Conservation (phyloP, 2,888 invertebrate species). For the Netelia inedita region DNA sequence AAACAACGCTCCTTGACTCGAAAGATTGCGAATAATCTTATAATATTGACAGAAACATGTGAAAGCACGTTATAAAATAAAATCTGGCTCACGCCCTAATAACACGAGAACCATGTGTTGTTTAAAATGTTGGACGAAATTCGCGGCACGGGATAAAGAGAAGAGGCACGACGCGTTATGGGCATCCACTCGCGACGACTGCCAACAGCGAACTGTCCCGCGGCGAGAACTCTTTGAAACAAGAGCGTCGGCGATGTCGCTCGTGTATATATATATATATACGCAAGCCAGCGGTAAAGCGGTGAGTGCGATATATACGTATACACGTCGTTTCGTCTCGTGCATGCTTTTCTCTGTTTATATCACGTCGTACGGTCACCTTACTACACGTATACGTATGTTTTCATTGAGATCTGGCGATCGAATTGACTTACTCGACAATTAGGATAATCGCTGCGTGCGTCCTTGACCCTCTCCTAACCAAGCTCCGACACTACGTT, state of each 20-base stretch:
- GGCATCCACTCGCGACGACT: conserved; percentile 61
- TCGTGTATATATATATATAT: conserved; percentile 36
- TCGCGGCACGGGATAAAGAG: background rate
- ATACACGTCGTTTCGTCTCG: conserved; percentile 28
- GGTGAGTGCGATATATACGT: background rate
- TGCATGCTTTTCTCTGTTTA: conserved; percentile 22
- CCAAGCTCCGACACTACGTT: conserved; percentile 1
- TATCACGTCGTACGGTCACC: background rate
- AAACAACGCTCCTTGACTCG: background rate
- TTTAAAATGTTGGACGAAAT: background rate
- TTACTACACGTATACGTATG: conserved; percentile 24
- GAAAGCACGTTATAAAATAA: background rate
- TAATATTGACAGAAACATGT: background rate
- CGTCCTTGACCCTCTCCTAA: conserved; percentile 66
- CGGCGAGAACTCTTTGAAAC: conserved; percentile 57
- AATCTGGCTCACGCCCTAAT: background rate
- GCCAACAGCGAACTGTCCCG: conserved; percentile 66
- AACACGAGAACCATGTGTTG: background rate
- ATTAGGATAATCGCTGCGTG: conserved; percentile 65
- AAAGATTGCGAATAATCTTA: background rate
- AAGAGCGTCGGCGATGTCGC: conserved; percentile 45
- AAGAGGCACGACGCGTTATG: conserved; percentile 1
- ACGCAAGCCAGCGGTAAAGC: conserved; percentile 19
- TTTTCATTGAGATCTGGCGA: conserved; percentile 61
- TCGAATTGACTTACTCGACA: conserved; percentile 59